Evolutionary conservation across 2,797 vertebrate genomes (phyloP), one percentile per base, ranked within the genome.

Genomic region (Leucoraja ocellata): DNA sequence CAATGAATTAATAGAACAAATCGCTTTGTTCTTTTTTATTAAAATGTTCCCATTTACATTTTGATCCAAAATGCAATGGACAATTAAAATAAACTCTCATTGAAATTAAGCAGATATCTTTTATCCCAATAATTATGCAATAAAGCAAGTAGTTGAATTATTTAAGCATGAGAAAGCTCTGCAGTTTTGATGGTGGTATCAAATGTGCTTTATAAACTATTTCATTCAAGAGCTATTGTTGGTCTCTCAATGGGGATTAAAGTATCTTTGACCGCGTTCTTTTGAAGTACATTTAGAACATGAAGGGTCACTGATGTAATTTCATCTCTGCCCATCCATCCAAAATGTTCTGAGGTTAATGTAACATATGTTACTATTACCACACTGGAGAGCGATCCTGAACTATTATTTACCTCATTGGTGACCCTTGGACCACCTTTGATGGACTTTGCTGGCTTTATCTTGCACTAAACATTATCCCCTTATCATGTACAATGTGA

Each of bases 161-260:
- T 84, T 84, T 84, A 84, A 23, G 39, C 23, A 54, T 74, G 13
- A 74, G 68, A 76, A 16, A 54, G 4, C 90, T 18, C 2, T 92
- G 90, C 39, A 92, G 76, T 46, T 36, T 92, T 76, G 71, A 76
- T 92, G 68, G 71, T 28, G 71, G 25, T 92, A 92, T 92, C 90
- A 76, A 92, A 92, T 91, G 90, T 91, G 39, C 46, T 54, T 74
- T 16, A 73, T 36, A 74, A 54, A 54, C 25, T 16, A 21, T 92
- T n/a, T 92, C 71, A 92, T 28, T 92, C 39, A 54, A 54, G 36
- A 28, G 68, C 9, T 25, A 76, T 92, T 92, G 90, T 92, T 92
- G n/a, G 90, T 68, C 71, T 54, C 36, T 54, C 90, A 92, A 92
- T 54, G 46, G 23, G 71, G 71, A 54, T 74, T 58, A n/a, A 25